Conservation (phyloP, 2,888 invertebrate species). For the Chymomyza procnemis region DNA sequence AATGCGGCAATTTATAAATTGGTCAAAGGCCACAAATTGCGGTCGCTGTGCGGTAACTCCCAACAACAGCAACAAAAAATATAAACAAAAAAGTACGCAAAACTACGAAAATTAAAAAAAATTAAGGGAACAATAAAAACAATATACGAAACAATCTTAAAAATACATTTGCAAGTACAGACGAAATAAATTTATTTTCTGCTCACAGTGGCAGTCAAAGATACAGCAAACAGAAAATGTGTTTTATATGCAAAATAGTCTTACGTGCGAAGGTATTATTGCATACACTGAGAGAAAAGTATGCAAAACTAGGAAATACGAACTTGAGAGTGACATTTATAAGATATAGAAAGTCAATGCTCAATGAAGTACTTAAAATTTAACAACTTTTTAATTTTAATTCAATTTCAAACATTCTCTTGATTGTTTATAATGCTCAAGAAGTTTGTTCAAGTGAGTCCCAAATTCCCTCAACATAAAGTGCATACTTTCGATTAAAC, state of each 20-base stretch:
- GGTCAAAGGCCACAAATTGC: not conserved
- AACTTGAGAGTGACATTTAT: too few relatives aligned
- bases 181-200: not conserved
- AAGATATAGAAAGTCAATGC: too few relatives aligned
- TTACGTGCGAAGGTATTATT: constrained; percentile 12
- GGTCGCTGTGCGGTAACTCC: not conserved
- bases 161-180: not conserved
- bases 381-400: too few relatives aligned
- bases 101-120: not conserved
- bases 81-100: not conserved
- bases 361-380: too few relatives aligned
- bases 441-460: too few relatives aligned
- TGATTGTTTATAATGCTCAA: too few relatives aligned
- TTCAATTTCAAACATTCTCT: too few relatives aligned
- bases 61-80: too few relatives aligned
- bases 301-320: not conserved
- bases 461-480: too few relatives aligned
- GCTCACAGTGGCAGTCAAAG: constrained; percentile 3
- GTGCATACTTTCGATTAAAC: too few relatives aligned
- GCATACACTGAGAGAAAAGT: not conserved
- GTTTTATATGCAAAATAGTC: constrained; percentile 18
- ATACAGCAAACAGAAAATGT: constrained; percentile 1
- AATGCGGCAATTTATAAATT: not conserved
- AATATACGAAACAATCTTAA: not conserved
- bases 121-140: not conserved